These are phyloP conservation scores for Saccostrea echinata DNA, from an alignment of 1,140 invertebrate species.

Conservation along the genomic window DNA sequence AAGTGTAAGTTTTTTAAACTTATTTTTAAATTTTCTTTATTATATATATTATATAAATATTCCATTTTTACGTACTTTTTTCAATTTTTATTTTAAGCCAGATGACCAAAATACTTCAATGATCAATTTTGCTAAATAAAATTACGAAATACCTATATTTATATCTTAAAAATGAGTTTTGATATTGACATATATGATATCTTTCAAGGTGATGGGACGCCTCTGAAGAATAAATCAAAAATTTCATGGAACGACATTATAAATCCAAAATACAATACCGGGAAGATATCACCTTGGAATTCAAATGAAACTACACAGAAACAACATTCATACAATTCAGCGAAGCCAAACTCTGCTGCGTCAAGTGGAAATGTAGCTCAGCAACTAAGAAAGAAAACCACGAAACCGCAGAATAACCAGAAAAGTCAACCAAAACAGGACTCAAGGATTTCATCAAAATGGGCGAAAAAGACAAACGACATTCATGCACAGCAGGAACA, in stretches of 20 bases:
- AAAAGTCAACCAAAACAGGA: not conserved
- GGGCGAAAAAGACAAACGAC: not conserved
- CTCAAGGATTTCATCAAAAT: not conserved
- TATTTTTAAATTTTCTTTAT: not conserved
- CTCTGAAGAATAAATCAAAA: not conserved
- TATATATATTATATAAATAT: not conserved
- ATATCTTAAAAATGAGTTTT: too few relatives aligned
- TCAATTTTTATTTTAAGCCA: too few relatives aligned
- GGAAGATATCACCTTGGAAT: not conserved
- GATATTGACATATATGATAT: not conserved
- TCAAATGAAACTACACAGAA: not conserved
- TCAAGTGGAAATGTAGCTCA: too few relatives aligned
- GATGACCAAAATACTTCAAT: too few relatives aligned
- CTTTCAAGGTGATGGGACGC: not conserved
- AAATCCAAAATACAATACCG: not conserved
- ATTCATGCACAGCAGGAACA: not conserved
- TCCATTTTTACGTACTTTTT: not conserved
- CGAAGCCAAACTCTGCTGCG: not conserved
- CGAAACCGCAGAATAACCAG: not conserved
- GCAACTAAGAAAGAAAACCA: not conserved
- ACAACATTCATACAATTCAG: not conserved
- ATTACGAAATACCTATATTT: too few relatives aligned
- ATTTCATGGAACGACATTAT: constrained; percentile 21
- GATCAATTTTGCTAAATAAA: too few relatives aligned
- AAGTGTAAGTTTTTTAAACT: not conserved